A percentile compares a stretch with the other conserved stretches of the same genome.
These are phyloP conservation scores for Sitophilus oryzae DNA, from an alignment of 1,140 invertebrate genomes.

Conservation along the genomic window DNA sequence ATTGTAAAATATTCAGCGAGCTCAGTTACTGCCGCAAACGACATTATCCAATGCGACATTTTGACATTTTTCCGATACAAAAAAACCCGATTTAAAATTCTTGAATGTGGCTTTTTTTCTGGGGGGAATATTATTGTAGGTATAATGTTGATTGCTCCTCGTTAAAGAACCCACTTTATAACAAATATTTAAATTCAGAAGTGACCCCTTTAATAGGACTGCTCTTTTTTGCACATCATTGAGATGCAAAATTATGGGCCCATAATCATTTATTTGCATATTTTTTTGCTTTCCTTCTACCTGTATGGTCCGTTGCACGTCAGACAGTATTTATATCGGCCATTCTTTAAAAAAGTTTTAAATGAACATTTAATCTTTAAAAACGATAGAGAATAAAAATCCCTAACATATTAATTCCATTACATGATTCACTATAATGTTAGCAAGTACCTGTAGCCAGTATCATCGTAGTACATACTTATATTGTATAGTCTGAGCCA, in stretches of 20 bases:
- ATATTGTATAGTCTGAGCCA: too few species aligned
- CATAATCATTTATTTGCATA: conserved; percentile 25
- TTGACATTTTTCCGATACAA: not conserved
- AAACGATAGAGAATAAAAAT: too few species aligned
- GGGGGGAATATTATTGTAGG: conserved; percentile 13
- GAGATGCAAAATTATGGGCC: conserved; percentile 24
- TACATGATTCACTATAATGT: too few species aligned
- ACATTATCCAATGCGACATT: not conserved
- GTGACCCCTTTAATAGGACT: conserved; percentile 24
- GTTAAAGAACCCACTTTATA: conserved; percentile 23
- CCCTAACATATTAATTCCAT: too few species aligned
- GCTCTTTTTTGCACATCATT: conserved; percentile 24
- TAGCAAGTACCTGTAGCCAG: too few species aligned
- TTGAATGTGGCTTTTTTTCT: conserved; percentile 1
- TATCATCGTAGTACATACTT: too few species aligned
- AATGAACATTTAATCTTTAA: too few species aligned
- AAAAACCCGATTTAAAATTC: not conserved
- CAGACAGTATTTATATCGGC: not conserved
- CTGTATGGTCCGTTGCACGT: not conserved
- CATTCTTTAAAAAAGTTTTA: too few species aligned
- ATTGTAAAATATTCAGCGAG: not conserved
- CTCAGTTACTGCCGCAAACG: too few species aligned
- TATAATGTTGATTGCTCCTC: conserved; percentile 19
- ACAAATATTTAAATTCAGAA: conserved; percentile 26
- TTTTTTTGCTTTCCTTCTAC: conserved; percentile 3